Conservation (phyloP, 2,113 vertebrate species). For the Herpailurus yagouaroundi region DNA sequence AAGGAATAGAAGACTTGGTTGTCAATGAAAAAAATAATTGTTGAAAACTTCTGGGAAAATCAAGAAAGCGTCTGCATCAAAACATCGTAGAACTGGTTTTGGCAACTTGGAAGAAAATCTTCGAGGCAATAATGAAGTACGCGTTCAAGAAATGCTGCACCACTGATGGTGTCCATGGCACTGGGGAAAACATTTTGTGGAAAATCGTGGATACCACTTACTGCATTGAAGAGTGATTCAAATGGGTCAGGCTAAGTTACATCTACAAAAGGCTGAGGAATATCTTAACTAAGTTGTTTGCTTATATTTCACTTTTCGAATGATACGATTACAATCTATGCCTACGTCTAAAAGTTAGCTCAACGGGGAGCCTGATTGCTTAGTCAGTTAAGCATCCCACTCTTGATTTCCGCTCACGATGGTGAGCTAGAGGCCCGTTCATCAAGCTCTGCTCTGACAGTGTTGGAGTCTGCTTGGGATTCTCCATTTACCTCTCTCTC, state of each 20-base stretch:
- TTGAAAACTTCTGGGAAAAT: not conserved
- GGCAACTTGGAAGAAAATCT: not conserved
- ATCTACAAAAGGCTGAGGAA: not conserved
- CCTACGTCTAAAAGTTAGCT: constrained; percentile 28
- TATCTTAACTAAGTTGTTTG: not conserved
- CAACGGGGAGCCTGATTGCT: not conserved
- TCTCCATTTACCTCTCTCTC: too few relatives aligned
- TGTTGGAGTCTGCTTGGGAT: too few relatives aligned
- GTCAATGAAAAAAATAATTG: not conserved
- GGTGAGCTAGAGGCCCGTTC: too few relatives aligned
- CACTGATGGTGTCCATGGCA: not conserved
- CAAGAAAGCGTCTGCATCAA: not conserved
- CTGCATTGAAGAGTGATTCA: not conserved
- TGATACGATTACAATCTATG: not conserved
- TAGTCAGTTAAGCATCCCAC: too few relatives aligned
- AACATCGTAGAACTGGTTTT: not conserved
- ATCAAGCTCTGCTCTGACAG: too few relatives aligned
- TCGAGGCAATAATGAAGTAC: not conserved
- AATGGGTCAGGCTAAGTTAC: not conserved
- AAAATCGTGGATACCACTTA: not conserved
- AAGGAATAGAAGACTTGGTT: not conserved
- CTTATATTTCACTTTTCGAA: not conserved
- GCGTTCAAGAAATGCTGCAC: not conserved
- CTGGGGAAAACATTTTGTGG: not conserved
- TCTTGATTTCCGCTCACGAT: too few relatives aligned